phyloP scores from a whole-genome alignment of 2,888 invertebrate genomes.

The Latrodectus elegans region DNA sequence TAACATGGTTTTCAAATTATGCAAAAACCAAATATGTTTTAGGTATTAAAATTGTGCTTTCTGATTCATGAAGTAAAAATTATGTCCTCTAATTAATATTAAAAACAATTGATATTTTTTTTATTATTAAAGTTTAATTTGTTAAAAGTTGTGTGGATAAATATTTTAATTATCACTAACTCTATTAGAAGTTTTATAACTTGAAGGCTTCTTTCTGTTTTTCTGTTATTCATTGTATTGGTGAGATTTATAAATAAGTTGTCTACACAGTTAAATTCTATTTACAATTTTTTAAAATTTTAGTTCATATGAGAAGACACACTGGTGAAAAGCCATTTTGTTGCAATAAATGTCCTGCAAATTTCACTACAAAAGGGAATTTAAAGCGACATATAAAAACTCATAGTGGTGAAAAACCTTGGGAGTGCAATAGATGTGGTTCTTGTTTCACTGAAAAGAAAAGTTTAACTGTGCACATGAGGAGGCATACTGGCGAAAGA shows the following conservation, averaged over 20 bases:
- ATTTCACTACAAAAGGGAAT: constrained; percentile 73
- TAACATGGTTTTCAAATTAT: no score
- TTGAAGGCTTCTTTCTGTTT: no score
- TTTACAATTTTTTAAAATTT: not conserved
- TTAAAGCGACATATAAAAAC: constrained; percentile 72
- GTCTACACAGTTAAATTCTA: no score
- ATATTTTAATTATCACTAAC: no score
- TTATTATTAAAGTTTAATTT: no score
- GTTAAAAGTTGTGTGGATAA: no score
- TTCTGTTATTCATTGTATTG: not conserved
- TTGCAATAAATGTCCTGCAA: constrained; percentile 70
- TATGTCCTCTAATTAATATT: no score
- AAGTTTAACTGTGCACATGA: constrained; percentile 73
- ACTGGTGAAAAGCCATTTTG: constrained; percentile 71
- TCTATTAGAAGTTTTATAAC: no score
- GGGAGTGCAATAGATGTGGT: constrained; percentile 72
- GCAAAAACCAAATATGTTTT: no score
- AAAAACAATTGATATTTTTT: no score
- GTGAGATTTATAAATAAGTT: not conserved
- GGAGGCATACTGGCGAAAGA: constrained; percentile 75
- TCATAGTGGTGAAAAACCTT: constrained; percentile 73
- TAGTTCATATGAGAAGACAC: constrained; percentile 72
- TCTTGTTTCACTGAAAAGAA: constrained; percentile 73
- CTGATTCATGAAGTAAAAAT: no score
- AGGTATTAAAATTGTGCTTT: no score